Base-by-base conservation (phyloP, 2,888 invertebrate genomes). In the Apomyelois bistriatella region DNA sequence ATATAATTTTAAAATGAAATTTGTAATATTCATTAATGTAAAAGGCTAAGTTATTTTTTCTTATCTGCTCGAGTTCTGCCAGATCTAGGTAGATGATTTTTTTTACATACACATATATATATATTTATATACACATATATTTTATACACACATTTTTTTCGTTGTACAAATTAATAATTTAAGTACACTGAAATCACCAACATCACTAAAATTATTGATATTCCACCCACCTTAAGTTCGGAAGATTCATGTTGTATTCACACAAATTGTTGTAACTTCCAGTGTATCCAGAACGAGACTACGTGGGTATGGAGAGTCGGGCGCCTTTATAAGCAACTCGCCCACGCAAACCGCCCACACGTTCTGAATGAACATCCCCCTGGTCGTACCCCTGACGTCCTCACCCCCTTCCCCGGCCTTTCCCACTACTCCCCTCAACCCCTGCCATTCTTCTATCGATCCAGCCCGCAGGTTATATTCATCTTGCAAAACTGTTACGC, bases 271-370 rank as follows among this genome's bases (percentile, higher is more conserved):
- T 78, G 79, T 76, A 70, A 66, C 62, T 73, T 60, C 57, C 58
- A 60, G 59, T 72, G 65, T 74, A 76, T 69, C 70, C 69, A 60
- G 74, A 72, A 66, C 82, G 82, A 79, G 80, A 86, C 87, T 89
- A 81, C 79, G 76, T 69, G 68, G 80, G 70, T 78, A 73, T 74
- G 79, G 76, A 67, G 79, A 79, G 70, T 70, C 68, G 70, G 73
- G 67, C 64, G 66, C 73, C 82, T 85, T 81, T 87, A 86, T 86
- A 89, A 83, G 76, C 84, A 79, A 68, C 68, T 78, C 88, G 86
- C 89, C 86, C 85, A 86, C 89, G 87, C 84, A 62, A 79, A 72
- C 83, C 92, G 92, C 93, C 93, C 91, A 93, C 93, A 92, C 93
- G 91, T 91, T 92, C 92, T 93, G 91, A 93, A 93, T 93, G 93